Base-by-base conservation (phyloP, 2,113 vertebrate species). In the Cathartes aura region DNA sequence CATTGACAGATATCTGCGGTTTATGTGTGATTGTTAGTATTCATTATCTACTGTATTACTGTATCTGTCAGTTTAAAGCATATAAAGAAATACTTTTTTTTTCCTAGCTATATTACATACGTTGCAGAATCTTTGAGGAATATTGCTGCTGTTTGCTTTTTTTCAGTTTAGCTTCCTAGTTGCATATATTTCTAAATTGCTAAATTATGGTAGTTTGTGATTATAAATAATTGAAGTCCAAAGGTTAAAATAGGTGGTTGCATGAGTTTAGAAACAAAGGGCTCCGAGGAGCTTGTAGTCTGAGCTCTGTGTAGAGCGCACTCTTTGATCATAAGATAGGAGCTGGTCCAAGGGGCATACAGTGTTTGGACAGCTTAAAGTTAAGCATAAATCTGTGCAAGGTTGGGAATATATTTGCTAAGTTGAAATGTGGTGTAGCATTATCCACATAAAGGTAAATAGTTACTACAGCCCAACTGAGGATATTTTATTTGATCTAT, bases 331-430 rank as follows among this genome's bases (percentile, higher is more conserved):
- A 0, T 50, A n/a, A 91, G 67, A 66, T 66, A 75, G 2, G 52
- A 90, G 80, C 81, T 90, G 32, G 40, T 95, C 20, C 91, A 87
- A 91, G 89, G 38, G 47, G 56, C 47, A 56, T 56, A 17, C 13
- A 11, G 23, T 94, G 89, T 84, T 95, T 94, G 83, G 56, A 47
- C 52, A 95, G 60, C 47, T 85, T 95, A n/a, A 91, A 78, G 47
- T 94, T 84, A 91, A 74, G 83, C 55, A 59, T 82, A 79, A 78
- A 84, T 91, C 29, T 89, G 26, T 86, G 62, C 48, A 73, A 73
- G 71, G 34, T 42, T 89, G 55, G 47, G 30, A 95, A 50, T 89
- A 4, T 74, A 67, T 95, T 94, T 96, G 64, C 73, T 15, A 56
- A 94, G 40, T 38, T 91, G 81, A 89, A 87, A 71, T 74, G 52